phyloP scores from a whole-genome alignment of 2,113 vertebrate species.

The Stigmatopora argus region DNA sequence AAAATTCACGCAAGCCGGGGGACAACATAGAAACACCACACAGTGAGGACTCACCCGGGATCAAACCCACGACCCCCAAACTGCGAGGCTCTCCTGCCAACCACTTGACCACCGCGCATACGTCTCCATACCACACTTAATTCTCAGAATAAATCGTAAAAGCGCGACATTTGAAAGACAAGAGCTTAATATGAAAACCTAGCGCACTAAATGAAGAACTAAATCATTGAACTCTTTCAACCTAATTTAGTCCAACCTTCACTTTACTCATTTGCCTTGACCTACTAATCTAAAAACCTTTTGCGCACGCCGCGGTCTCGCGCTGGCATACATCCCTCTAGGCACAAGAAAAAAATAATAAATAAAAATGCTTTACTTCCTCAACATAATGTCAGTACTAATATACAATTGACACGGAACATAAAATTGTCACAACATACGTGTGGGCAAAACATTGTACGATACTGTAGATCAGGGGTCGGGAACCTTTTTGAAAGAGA shows the following conservation, averaged over 20 bases:
- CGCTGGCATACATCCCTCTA: conserved; percentile 2
- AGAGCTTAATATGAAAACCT: background rate
- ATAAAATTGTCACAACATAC: conserved; percentile 6
- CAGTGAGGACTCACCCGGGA: too few relatives aligned
- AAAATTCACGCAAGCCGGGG: too few relatives aligned
- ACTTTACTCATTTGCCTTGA: conserved; percentile 9
- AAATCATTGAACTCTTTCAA: conserved; percentile 1
- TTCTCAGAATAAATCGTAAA: background rate
- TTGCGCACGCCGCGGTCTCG: background rate
- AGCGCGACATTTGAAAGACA: background rate
- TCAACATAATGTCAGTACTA: background rate
- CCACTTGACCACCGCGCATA: too few relatives aligned
- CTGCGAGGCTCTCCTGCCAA: too few relatives aligned
- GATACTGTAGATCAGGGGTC: background rate
- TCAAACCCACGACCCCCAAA: too few relatives aligned
- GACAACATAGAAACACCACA: too few relatives aligned
- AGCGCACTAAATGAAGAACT: background rate
- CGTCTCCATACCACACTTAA: background rate
- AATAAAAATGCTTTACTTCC: background rate
- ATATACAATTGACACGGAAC: conserved; percentile 10
- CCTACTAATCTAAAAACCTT: conserved; percentile 14
- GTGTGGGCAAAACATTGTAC: conserved; percentile 11
- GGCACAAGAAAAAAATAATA: background rate
- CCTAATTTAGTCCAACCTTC: conserved; percentile 9
- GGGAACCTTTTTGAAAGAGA: too few relatives aligned